Base-by-base conservation (phyloP, 2,888 invertebrate genomes). In the Seladonia tumulorum region DNA sequence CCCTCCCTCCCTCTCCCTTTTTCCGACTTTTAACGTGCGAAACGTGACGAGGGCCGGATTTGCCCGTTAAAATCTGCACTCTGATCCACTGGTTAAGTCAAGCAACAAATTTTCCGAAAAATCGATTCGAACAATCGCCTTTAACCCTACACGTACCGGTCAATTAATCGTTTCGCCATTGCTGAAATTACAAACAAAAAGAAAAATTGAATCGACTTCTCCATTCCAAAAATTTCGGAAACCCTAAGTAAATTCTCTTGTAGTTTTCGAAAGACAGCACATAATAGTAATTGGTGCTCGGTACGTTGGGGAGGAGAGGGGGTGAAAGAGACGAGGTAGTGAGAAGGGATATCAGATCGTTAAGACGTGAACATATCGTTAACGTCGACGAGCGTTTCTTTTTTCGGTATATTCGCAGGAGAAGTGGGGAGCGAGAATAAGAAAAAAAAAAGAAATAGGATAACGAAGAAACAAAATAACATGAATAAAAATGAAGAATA, bases 361-460 rank as follows among this genome's bases (percentile, higher is more conserved):
- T 18, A 66, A 66, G 16, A 66, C 35, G 66, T 18, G 16, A 63
- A 63, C 35, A 8, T 35, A 3, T 35, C 66, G 66, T 35, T 5
- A 63, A 76, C 39, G 77, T 84, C 88, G 83, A 80, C 53, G n/a
- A 29, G 57, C 83, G 85, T 87, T 83, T 84, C 79, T n/a, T 57
- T n/a, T 87, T 90, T 88, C 88, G 84, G 85, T 91, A 87, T 88
- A 83, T 82, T 82, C 84, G 82, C 75, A 53, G 53, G 29, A 63
- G 10, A 66, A 71, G 45, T 39, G 25, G 73, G 68, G 71, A 72
- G 25, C 63, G 29, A 63, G 29, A 16, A 29, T 25, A 29, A 63
- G 5, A 18, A 29, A 63, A 25, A 60, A 60, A 5, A 63, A 12
- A 14, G 25, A 66, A 25, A 29, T 29, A 66, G 18, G 8, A 66